phyloP scores from a whole-genome alignment of 92 coral and sea anemone genomes.

The Phenganax marumi region DNA sequence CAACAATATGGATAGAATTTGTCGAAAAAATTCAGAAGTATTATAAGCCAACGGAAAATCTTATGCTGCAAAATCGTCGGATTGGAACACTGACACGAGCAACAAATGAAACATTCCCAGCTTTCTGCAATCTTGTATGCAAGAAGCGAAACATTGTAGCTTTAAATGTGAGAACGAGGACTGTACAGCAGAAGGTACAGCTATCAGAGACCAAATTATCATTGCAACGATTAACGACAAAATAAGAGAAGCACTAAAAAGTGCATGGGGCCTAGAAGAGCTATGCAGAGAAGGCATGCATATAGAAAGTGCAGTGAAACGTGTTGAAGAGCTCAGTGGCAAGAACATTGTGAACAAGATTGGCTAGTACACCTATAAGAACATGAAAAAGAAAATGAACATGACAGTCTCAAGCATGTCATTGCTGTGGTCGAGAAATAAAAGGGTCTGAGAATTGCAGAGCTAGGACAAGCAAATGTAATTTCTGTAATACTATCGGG shows the following conservation, averaged over 20 bases:
- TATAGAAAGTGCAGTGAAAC: slow-evolving; percentile 1
- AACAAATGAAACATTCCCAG: background rate
- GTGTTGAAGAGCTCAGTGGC: background rate
- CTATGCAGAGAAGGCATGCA: slow-evolving; percentile 7
- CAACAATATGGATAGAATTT: background rate
- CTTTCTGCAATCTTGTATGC: background rate
- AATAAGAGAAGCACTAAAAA: slow-evolving; percentile 2
- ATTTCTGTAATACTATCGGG: slow-evolving; percentile 16
- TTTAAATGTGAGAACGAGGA: slow-evolving; percentile 4
- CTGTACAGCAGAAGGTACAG: slow-evolving; percentile 1
- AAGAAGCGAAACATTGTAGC: slow-evolving; percentile 3
- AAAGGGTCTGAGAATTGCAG: slow-evolving; percentile 10
- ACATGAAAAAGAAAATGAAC: slow-evolving; percentile 9
- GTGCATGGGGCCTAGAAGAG: background rate
- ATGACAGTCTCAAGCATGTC: slow-evolving; percentile 6
- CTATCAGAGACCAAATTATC: background rate
- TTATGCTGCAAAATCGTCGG: background rate
- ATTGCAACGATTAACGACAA: background rate
- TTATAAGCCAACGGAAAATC: slow-evolving; percentile 12
- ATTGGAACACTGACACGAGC: slow-evolving; percentile 4
- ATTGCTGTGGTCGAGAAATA: slow-evolving; percentile 17
- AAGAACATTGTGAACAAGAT: background rate
- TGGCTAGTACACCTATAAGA: slow-evolving; percentile 1
- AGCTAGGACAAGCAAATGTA: slow-evolving; percentile 20
- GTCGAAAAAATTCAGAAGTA: slow-evolving; percentile 2